Evolutionary conservation across 1,140 invertebrate species (phyloP).

Genomic region (honey bee (Apis mellifera)): DNA sequence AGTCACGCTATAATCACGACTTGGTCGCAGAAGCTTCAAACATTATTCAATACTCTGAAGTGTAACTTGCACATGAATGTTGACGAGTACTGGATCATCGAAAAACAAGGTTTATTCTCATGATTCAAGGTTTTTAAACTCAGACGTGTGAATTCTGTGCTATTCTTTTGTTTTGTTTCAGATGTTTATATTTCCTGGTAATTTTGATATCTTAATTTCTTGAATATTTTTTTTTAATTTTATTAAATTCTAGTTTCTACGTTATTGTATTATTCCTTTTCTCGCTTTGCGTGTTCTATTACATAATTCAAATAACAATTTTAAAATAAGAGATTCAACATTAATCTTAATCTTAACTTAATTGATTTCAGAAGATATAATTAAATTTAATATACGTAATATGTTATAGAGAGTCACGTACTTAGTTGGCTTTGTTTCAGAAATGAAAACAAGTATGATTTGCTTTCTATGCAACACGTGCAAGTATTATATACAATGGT

Average conservation of each 20-base stretch:
- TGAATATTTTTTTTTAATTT: background rate
- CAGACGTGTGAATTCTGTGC: slow-evolving; percentile 8
- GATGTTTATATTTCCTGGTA: background rate
- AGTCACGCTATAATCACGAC: slow-evolving; percentile 17
- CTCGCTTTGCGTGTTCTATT: no score
- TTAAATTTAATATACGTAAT: no score
- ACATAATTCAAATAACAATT: background rate
- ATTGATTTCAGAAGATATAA: no score
- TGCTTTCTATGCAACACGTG: background rate
- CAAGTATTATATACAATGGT: background rate
- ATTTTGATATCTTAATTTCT: background rate
- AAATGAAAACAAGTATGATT: background rate
- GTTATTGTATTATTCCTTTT: background rate
- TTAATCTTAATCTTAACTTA: background rate
- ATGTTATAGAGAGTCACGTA: background rate
- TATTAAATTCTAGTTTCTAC: background rate
- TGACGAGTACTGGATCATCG: slow-evolving; percentile 32
- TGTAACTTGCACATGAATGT: slow-evolving; percentile 23
- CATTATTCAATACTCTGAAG: background rate
- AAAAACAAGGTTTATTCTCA: slow-evolving; percentile 30
- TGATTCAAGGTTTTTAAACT: slow-evolving; percentile 31
- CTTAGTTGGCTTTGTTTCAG: background rate
- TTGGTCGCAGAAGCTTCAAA: background rate
- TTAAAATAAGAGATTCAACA: background rate
- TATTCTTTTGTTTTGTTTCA: slow-evolving; percentile 33